Evolutionary conservation across 1,140 invertebrate genomes (phyloP), one percentile per base, ranked within the genome.

Genomic region (Amyelois transitella): DNA sequence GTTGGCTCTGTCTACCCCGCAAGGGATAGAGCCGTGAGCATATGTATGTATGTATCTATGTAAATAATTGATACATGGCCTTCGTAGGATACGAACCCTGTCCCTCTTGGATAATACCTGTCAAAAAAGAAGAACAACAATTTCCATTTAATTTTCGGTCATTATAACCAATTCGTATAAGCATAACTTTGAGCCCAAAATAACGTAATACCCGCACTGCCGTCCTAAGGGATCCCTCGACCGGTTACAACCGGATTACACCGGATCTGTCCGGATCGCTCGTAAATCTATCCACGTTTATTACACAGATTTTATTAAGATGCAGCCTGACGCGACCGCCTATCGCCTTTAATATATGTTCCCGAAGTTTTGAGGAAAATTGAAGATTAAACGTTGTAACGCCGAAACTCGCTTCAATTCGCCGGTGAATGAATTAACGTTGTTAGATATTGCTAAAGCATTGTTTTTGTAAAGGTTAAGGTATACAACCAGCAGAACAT

Each of bases 221-320:
- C 32, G n/a, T n/a, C 32, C 32, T 14, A 4, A 14, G 32, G 32
- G 45, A 48, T 18, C 19, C 54, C 55, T 45, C 47, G 25, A 51
- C 58, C 53, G 62, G 62, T 48, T 57, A 51, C 49, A 51, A 48
- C 53, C 53, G 56, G 61, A 58, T 58, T 52, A 32, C 44, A 54
- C 53, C 55, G 58, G 55, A 54, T 47, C 45, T 19, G 22, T 54
- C 47, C 55, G 52, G 52, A 51, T 58, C 56, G 52, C 51, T 58
- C 59, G 56, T 62, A 66, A 66, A 66, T 62, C 56, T 62, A 45
- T 50, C 47, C 32, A 49, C 53, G 53, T 57, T 64, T 53, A 60
- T 60, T 60, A 60, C 50, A 20, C 50, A 32, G 49, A 49, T 60
- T 64, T 64, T 60, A 53, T 55, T 59, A 55, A 55, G 32, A 55